Percentiles rank a stretch among this genome's conserved stretches.
These are phyloP conservation scores for Turdus rufiventris DNA, from an alignment of 2,113 vertebrate species.

Conservation along the genomic window DNA sequence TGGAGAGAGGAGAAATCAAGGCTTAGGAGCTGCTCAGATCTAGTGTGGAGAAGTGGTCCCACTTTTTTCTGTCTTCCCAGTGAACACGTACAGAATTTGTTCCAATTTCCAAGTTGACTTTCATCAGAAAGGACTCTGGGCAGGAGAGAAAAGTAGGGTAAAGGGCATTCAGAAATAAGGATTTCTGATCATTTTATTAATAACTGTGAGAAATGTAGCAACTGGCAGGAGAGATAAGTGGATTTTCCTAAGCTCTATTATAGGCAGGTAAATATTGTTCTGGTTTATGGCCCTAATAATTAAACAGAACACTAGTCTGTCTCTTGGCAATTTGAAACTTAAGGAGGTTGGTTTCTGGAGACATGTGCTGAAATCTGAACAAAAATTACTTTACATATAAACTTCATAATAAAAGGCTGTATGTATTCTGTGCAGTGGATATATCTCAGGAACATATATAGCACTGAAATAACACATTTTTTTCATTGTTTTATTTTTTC, in stretches of 20 bases:
- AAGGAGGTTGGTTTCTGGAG: background rate
- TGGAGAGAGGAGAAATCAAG: background rate
- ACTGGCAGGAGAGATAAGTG: conserved; percentile 68
- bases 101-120: background rate
- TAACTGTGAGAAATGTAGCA: conserved; percentile 72
- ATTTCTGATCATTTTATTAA: conserved; percentile 51
- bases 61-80: background rate
- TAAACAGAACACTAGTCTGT: conserved; percentile 63
- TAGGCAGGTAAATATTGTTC: conserved; percentile 67
- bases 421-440: background rate
- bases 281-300: conserved; percentile 71
- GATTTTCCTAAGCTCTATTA: conserved; percentile 55
- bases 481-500: background rate
- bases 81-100: background rate
- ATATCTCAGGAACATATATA: background rate
- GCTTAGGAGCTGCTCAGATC: background rate
- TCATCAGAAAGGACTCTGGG: background rate
- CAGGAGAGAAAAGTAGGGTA: background rate
- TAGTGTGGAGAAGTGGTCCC: background rate
- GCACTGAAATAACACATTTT: background rate
- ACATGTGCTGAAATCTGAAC: background rate
- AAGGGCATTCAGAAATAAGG: background rate
- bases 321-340: conserved; percentile 5
- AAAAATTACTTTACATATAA: background rate
- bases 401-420: background rate